Evolutionary conservation across 2,888 invertebrate species (phyloP), one percentile per base, ranked within the genome.

Genomic region (Pachycephus smyrnensis): DNA sequence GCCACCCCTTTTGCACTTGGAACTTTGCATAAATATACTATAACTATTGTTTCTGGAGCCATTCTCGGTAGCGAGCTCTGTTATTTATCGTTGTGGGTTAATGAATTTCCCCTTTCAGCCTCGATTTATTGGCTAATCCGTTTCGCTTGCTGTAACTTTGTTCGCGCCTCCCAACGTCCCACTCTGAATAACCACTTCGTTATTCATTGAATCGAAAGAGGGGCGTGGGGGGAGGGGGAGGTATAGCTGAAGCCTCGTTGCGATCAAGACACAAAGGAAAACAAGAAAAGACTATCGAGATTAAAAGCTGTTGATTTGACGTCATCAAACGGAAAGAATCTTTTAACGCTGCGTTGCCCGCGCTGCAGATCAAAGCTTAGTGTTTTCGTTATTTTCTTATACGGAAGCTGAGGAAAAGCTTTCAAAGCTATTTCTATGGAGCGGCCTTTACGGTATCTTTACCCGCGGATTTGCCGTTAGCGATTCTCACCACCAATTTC

Each of bases 1-100:
- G 32, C 76, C 69, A 69, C 76, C 82, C 84, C 86, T 85, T 83
- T 84, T 83, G 82, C 83, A 85, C 86, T 87, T 85, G 85, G 85
- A 89, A 90, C 87, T 89, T 89, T 88, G 86, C 89, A 90, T 90
- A 90, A 89, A 90, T 90, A 88, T 89, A 90, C 89, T 89, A 87
- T 88, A 89, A 90, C 89, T 88, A 89, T 89, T 89, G 88, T 90
- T 89, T 87, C 85, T 80, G 79, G 80, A 84, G 80, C 84, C 82
- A 81, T 84, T 87, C 85, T 78, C 80, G 76, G 78, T 4, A 83
- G 82, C 80, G 80, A 80, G 79, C 81, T 82, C 77, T 81, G 86
- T 88, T 89, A 89, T 90, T 90, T 90, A 90, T 90, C 88, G 86
- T 86, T 87, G 85, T 81, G 83, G 85, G 88, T 89, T 89, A 90